These are phyloP conservation scores for Plodia interpunctella DNA, from an alignment of 1,140 invertebrate genomes.

Conservation along the genomic window DNA sequence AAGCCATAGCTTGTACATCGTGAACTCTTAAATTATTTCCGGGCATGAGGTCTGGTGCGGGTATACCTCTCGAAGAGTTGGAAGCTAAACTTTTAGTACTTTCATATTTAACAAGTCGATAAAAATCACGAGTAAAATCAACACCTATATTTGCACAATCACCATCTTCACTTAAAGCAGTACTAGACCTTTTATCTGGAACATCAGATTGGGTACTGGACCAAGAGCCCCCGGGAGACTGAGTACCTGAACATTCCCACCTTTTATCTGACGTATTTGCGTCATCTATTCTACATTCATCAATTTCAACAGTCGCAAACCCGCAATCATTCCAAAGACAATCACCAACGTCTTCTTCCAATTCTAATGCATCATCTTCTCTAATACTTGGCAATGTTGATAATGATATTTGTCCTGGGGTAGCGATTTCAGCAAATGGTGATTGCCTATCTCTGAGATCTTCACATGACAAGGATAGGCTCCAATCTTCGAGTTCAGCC, in stretches of 20 bases:
- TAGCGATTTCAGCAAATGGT: constrained; percentile 69
- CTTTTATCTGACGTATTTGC: constrained; percentile 62
- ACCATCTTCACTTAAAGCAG: constrained; percentile 82
- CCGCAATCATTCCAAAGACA: constrained; percentile 83
- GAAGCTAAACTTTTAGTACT: constrained; percentile 88
- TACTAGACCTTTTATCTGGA: constrained; percentile 82
- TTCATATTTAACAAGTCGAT: constrained; percentile 86
- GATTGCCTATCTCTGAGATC: constrained; percentile 78
- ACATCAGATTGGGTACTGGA: constrained; percentile 77
- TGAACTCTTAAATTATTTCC: constrained; percentile 60
- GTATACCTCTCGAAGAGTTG: constrained; percentile 81
- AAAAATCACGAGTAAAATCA: constrained; percentile 87
- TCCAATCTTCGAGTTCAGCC: constrained; percentile 88
- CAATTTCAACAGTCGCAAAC: constrained; percentile 66
- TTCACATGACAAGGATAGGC: constrained; percentile 83
- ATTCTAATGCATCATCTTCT: constrained; percentile 83
- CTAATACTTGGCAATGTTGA: constrained; percentile 83
- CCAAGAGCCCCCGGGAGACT: constrained; percentile 81
- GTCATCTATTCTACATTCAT: constrained; percentile 67
- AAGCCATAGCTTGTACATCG: constrained; percentile 62
- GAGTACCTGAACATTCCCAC: constrained; percentile 73
- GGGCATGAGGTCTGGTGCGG: constrained; percentile 53
- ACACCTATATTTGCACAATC: constrained; percentile 83
- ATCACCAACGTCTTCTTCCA: constrained; percentile 85
- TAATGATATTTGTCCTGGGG: constrained; percentile 78